These are phyloP conservation scores for Tipula vernalis DNA, from an alignment of 2,888 invertebrate genomes.

Conservation along the genomic window DNA sequence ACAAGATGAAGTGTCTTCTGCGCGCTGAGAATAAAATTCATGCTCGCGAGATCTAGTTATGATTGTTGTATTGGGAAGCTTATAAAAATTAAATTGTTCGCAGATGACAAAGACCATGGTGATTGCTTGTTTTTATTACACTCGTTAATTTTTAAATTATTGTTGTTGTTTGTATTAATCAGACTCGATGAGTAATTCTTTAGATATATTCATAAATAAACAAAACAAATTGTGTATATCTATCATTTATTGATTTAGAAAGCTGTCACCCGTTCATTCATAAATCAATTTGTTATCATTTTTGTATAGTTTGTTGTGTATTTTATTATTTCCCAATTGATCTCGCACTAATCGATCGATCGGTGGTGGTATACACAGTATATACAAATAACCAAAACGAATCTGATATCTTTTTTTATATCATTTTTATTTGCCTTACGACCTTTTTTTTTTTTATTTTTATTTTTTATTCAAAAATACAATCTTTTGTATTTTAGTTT, in stretches of 20 bases:
- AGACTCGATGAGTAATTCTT: background rate
- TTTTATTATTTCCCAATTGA: background rate
- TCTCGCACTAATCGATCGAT: background rate
- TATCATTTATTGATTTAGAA: slow-evolving; percentile 4
- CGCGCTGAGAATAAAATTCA: background rate
- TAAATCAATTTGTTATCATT: background rate
- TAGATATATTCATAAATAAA: background rate
- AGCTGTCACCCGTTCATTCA: background rate
- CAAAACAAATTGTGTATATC: background rate
- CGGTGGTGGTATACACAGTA: background rate
- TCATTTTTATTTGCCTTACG: background rate
- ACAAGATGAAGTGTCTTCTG: background rate
- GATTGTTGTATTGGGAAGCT: background rate
- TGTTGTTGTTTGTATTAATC: background rate
- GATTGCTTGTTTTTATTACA: background rate
- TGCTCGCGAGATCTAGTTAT: background rate
- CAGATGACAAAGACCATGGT: background rate
- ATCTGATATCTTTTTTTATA: slow-evolving; percentile 4
- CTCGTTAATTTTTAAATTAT: background rate
- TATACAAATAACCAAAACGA: background rate
- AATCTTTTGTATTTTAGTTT: background rate
- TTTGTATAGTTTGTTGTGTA: background rate
- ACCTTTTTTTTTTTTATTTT: background rate
- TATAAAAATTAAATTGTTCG: background rate
- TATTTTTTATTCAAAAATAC: background rate